Percentiles rank a stretch among this genome's conserved stretches.
These are phyloP conservation scores for Plusia festucae DNA, from an alignment of 2,888 invertebrate genomes.

Conservation along the genomic window DNA sequence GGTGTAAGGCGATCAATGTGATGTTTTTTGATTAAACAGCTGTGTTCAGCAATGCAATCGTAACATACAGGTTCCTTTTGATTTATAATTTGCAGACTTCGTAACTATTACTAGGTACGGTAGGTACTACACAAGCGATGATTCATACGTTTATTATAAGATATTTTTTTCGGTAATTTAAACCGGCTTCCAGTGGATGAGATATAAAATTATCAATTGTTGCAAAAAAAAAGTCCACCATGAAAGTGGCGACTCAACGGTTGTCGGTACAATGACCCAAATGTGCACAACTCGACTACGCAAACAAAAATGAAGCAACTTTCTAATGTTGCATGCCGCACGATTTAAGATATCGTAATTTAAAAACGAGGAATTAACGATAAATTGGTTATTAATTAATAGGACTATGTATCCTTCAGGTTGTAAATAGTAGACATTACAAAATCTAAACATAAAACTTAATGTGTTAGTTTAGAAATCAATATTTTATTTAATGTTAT, in stretches of 20 bases:
- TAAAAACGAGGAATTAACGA: conserved; percentile 40
- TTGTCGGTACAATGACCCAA: conserved; percentile 78
- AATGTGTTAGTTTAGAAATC: too few species aligned
- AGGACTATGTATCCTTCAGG: conserved; percentile 19
- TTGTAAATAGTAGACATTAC: too few species aligned
- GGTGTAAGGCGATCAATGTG: neutral
- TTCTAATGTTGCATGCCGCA: conserved; percentile 83
- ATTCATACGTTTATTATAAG: conserved; percentile 1
- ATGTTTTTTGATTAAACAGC: neutral
- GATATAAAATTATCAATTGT: conserved; percentile 45
- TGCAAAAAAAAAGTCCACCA: conserved; percentile 69
- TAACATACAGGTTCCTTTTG: too few species aligned
- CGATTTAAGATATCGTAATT: conserved; percentile 67
- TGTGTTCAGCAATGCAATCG: neutral
- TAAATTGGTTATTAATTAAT: conserved; percentile 30
- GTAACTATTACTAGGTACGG: too few species aligned
- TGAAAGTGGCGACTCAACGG: conserved; percentile 68
- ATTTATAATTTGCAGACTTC: neutral
- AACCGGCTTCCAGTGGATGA: conserved; percentile 3
- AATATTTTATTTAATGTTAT: too few species aligned
- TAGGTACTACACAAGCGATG: neutral
- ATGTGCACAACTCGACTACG: conserved; percentile 78
- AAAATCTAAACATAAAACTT: too few species aligned
- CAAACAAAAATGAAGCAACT: conserved; percentile 81
- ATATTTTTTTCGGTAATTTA: conserved; percentile 13